These are phyloP conservation scores for Tautogolabrus adspersus DNA, from an alignment of 2,113 vertebrate genomes.

Conservation along the genomic window DNA sequence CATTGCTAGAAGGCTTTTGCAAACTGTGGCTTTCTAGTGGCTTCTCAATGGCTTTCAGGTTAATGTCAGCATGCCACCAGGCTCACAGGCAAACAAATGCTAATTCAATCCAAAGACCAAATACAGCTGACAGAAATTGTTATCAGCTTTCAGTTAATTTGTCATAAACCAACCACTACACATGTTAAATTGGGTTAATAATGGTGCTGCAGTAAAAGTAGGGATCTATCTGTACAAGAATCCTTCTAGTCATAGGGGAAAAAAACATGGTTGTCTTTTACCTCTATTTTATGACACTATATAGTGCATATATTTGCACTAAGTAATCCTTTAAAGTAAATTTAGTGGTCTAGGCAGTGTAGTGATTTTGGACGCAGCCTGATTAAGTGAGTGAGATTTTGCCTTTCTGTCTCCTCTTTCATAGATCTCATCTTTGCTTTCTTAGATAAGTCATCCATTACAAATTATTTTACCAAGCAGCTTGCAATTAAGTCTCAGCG, in stretches of 20 bases:
- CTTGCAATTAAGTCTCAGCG: slow-evolving; percentile 24
- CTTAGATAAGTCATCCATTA: slow-evolving; percentile 22
- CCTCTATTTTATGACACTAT: too few species aligned
- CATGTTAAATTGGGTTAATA: too few species aligned
- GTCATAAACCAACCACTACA: too few species aligned
- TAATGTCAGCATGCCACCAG: not conserved
- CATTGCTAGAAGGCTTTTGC: not conserved
- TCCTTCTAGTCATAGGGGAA: too few species aligned
- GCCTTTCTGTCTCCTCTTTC: slow-evolving; percentile 8
- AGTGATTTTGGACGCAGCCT: not conserved
- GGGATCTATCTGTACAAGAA: too few species aligned
- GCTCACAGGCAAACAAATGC: too few species aligned
- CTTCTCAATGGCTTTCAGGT: not conserved
- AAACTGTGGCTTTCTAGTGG: not conserved
- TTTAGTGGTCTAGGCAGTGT: too few species aligned
- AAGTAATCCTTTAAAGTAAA: not conserved
- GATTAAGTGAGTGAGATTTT: not conserved
- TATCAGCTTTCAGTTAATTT: too few species aligned
- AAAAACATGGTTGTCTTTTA: too few species aligned
- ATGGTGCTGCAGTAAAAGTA: too few species aligned
- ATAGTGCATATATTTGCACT: not conserved
- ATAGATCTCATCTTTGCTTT: slow-evolving; percentile 14
- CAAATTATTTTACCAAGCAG: slow-evolving; percentile 29
- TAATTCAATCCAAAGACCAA: too few species aligned
- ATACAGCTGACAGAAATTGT: too few species aligned